Evolutionary conservation across 2,888 invertebrate species (phyloP), one percentile per base, ranked within the genome.

Genomic region (Automeris io): DNA sequence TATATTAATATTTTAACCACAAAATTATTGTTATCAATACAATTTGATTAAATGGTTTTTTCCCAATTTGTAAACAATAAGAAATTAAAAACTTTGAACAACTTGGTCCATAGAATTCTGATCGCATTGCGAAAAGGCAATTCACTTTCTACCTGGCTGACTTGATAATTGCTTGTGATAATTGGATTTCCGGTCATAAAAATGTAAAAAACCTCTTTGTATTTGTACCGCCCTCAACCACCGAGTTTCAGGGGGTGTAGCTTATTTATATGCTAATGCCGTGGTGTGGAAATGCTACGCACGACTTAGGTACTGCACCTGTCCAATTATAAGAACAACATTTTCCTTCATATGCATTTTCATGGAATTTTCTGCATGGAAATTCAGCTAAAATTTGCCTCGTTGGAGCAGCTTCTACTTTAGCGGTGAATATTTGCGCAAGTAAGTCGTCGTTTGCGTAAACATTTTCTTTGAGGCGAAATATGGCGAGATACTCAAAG

Each of bases 231-330:
- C 72, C 78, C 70, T 73, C 74, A 69, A 61, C 56, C 48, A 46
- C 47, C 48, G 59, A 49, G 52, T 70, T 75, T 67, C 65, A 67
- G 63, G 64, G 76, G 70, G 61, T 58, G 64, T 52, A 51, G 70
- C 74, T 81, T 82, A 86, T 86, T 82, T 85, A 85, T 80, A 83
- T 86, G 85, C 74, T 77, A 86, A 85, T 86, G 63, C 57, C 50
- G 54, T 54, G 54, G 60, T 54, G 70, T 64, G 70, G 70, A 72
- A 79, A 78, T 74, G 70, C 78, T 73, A 74, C 70, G 80, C 81
- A 78, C 73, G 75, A 66, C 72, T 77, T 70, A 77, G 73, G 71
- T 68, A 63, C 49, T 73, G 71, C 79, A 81, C 74, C 79, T 82
- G 79, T 75, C 67, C 79, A 80, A 81, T 82, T 81, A 81, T 75